Base-by-base conservation (phyloP, 2,888 invertebrate genomes). In the Volucella zonaria region DNA sequence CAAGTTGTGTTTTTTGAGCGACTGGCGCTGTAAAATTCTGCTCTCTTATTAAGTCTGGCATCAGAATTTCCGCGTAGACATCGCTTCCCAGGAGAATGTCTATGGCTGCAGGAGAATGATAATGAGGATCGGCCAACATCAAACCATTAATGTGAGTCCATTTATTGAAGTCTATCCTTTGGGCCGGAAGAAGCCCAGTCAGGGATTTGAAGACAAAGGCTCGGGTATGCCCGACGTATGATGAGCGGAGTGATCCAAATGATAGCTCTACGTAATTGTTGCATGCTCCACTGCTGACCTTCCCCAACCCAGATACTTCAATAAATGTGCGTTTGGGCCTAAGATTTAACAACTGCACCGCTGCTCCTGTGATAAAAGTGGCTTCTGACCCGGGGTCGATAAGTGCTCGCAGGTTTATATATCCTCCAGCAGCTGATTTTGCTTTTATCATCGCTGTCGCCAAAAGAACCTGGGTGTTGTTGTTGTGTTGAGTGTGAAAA, bases 311-410 rank as follows among this genome's bases (percentile, higher is more conserved):
- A 18, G 18, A 18, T 18, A 18, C 18, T 18, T 18, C 18, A 18
- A 18, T 18, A 18, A 18, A 18, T 18, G 18, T 18, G 18, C 18
- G 18, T 18, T 1, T 18, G 18, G 18, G 18, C 18, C 18, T 18
- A 18, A 18, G 18, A 18, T 18, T 18, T 18, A 56, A 31, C 38
- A 31, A n/a, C 11, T 56, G 11, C 12, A 31, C 38, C n/a, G 56
- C 56, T 4, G 12, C 12, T 12, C n/a, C 38, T 12, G 56, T 38
- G 2, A 56, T 56, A 3, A 56, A 56, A 3, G 56, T 56, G 8
- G 56, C 56, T 56, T 38, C 38, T 8, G 56, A 56, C 8, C 56
- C 38, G 3, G 56, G 56, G 38, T n/a, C 56, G 8, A 56, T 38
- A 1, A 56, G 14, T n/a, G 56, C 56, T 56, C 31, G 56, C n/a